A percentile compares a stretch with the other conserved stretches of the same genome.
Conservation (phyloP, 2,888 invertebrate species). For the Drosophila lacicola region DNA sequence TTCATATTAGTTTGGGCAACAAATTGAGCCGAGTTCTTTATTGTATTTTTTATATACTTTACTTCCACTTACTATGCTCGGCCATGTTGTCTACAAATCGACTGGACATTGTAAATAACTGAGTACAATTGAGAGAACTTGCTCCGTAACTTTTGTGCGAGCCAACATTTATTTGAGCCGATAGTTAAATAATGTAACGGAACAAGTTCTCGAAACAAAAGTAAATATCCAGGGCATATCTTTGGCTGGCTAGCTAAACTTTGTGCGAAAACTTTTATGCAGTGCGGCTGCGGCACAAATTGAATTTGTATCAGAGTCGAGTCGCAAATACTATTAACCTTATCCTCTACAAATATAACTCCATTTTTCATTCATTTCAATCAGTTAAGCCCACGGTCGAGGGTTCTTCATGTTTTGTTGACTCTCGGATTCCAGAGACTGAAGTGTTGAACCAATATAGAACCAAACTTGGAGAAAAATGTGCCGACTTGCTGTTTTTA, state of each 20-base stretch:
- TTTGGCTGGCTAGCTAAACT: slow-evolving; percentile 1
- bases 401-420: slow-evolving; percentile 25
- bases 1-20: neutral
- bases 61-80: neutral
- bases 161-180: neutral
- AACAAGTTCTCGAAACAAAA: slow-evolving; percentile 13
- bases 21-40: neutral
- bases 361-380: slow-evolving; percentile 44
- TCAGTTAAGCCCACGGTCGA: slow-evolving; percentile 31
- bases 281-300: slow-evolving; percentile 25
- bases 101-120: neutral
- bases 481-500: slow-evolving; percentile 28
- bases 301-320: slow-evolving; percentile 28
- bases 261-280: slow-evolving; percentile 11
- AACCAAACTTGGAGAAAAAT: slow-evolving; percentile 23
- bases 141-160: neutral
- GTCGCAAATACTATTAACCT: slow-evolving; percentile 38
- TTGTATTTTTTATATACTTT: neutral
- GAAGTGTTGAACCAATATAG: slow-evolving; percentile 34
- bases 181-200: neutral
- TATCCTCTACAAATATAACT: slow-evolving; percentile 31
- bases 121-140: neutral
- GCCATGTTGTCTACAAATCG: neutral
- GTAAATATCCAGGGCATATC: slow-evolving; percentile 4
- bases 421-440: neutral